Base-by-base conservation (phyloP, 30 jellyfish, hydroid and myxozoan genomes). In the Cassiopea xamachana region DNA sequence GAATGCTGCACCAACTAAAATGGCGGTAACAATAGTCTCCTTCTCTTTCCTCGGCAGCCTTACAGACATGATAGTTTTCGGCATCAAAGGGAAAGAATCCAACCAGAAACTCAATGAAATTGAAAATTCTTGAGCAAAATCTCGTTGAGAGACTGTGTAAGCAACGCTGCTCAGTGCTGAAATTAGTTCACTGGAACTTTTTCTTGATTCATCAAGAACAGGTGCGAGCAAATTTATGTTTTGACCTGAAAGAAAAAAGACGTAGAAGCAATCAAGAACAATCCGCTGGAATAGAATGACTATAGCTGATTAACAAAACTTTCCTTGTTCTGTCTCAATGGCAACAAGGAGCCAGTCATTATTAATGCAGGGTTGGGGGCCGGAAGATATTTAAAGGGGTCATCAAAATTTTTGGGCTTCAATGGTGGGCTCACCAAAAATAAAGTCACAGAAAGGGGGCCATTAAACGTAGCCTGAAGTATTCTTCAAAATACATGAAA, bases 51-150 rank as follows among this genome's bases (percentile, higher is more conserved):
- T n/a, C 1, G 94, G 80, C 43, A 60, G 50, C 58, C 64, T 78
- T 10, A 87, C 61, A 13, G 14, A 4, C 39, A 87, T 1, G 45
- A 87, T 64, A 13, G 79, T 45, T 48, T 87, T 87, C 6, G 94
- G 94, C 62, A 87, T 73, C 71, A 87, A 17, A 1, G 94, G 94
- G 45, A 74, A 80, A 7, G 89, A 55, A 62, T 87, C 94, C 50
- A 87, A 61, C 94, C 86, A 74, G 73, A 87, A 50, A 17, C 71
- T 55, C 7, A 87, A 15, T 0, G 88, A 79, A 55, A 87, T 10
- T 7, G 94, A 62, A 80, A 87, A 87, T 60, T 68, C 62, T 46
- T 80, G 44, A 39, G 77, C 84, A 61, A 87, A 51, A 72, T 87
- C 94, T 1, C 2, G 79, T 16, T 77, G 85, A 7, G 89, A 76